These are phyloP conservation scores for Tiliacea aurago DNA, from an alignment of 2,888 invertebrate species.

Conservation along the genomic window DNA sequence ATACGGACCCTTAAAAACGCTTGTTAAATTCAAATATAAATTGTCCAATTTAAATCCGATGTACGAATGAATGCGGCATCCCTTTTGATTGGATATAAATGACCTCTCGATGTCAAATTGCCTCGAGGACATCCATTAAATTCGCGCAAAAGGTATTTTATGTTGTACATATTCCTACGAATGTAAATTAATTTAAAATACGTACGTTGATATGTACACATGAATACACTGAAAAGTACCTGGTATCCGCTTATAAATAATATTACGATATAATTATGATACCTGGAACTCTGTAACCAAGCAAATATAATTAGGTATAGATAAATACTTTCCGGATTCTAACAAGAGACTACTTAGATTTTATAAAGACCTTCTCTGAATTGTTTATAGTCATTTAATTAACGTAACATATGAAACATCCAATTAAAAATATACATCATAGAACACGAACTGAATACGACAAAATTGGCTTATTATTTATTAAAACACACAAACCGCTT, in stretches of 20 bases:
- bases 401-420: background rate
- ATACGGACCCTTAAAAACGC: constrained; percentile 21
- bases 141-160: constrained; percentile 33
- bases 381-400: background rate
- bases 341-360: background rate
- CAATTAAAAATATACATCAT: background rate
- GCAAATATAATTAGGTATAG: background rate
- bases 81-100: constrained; percentile 54
- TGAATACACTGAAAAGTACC: constrained; percentile 12
- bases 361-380: background rate
- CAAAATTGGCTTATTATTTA: constrained; percentile 20
- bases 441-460: background rate
- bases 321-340: background rate
- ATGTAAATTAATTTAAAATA: constrained; percentile 29
- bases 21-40: constrained; percentile 50
- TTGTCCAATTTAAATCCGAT: constrained; percentile 52
- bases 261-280: background rate
- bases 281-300: background rate
- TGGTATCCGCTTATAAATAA: too few species aligned
- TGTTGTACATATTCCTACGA: constrained; percentile 18
- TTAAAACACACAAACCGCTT: constrained; percentile 14
- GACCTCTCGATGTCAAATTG: constrained; percentile 63
- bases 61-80: constrained; percentile 39
- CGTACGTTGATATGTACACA: background rate
- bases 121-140: constrained; percentile 47